A percentile compares a stretch with the other conserved stretches of the same genome.
phyloP scores from a whole-genome alignment of 1,140 invertebrate genomes.

The Cecropterus lyciades region DNA sequence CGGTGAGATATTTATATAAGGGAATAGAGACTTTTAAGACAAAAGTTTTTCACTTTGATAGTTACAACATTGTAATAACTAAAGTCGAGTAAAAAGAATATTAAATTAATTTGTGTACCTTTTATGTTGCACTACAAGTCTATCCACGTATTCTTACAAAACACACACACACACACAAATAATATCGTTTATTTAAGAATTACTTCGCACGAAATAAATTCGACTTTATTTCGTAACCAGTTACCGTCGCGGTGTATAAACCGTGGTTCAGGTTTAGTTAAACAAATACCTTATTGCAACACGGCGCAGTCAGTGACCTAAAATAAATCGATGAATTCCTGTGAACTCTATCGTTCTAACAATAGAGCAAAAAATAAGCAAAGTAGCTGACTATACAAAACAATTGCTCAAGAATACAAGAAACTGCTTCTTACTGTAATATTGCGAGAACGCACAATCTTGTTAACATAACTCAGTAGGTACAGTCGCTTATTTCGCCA shows the following conservation, averaged over 20 bases:
- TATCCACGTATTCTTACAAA: too few relatives aligned
- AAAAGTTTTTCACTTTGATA: too few relatives aligned
- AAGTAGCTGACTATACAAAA: conserved; percentile 24
- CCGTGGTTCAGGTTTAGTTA: neutral
- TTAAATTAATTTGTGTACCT: too few relatives aligned
- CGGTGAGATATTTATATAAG: too few relatives aligned
- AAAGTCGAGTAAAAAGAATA: too few relatives aligned
- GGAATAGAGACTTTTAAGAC: too few relatives aligned
- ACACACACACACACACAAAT: too few relatives aligned
- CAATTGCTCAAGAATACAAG: conserved; percentile 41
- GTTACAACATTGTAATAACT: too few relatives aligned
- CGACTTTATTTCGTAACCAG: neutral
- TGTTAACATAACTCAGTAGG: neutral
- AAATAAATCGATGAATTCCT: conserved; percentile 30
- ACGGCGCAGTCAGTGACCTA: conserved; percentile 24
- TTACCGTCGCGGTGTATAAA: neutral
- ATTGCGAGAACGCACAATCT: conserved; percentile 47
- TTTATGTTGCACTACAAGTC: too few relatives aligned
- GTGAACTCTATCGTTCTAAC: conserved; percentile 27
- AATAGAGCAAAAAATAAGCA: conserved; percentile 38
- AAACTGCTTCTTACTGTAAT: conserved; percentile 44
- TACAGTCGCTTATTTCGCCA: neutral
- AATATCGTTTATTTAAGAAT: too few relatives aligned
- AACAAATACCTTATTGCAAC: conserved; percentile 19
- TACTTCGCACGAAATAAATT: neutral